phyloP scores from a whole-genome alignment of 2,888 invertebrate species.

The Lamellibrachia columna region DNA sequence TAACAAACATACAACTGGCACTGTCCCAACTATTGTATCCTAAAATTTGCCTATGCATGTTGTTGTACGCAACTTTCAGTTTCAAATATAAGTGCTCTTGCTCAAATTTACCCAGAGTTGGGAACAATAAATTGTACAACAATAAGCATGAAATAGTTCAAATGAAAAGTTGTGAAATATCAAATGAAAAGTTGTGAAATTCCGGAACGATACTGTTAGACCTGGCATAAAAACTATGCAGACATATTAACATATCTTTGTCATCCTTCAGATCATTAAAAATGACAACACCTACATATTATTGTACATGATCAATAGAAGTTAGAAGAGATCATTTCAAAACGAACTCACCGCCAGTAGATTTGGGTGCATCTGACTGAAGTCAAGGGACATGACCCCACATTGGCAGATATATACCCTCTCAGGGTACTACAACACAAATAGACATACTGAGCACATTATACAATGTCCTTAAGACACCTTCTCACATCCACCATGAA shows the following conservation, averaged over 20 bases:
- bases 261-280: not conserved
- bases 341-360: constrained; percentile 59
- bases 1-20: no score
- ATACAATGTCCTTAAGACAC: not conserved
- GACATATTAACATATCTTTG: not conserved
- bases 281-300: not conserved
- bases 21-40: no score
- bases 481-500: not conserved
- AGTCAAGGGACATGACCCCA: constrained; percentile 63
- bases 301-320: not conserved
- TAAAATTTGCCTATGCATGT: no score
- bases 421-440: constrained; percentile 58
- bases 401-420: constrained; percentile 55
- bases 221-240: not conserved
- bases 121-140: no score
- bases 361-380: constrained; percentile 61
- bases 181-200: no score
- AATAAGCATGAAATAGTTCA: no score
- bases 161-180: no score
- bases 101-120: no score
- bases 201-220: no score
- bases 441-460: not conserved
- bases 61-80: no score
- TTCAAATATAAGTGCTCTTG: no score
- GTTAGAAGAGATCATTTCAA: not conserved